phyloP scores from a whole-genome alignment of 1,140 invertebrate genomes.

The Drosophila nebulosa region DNA sequence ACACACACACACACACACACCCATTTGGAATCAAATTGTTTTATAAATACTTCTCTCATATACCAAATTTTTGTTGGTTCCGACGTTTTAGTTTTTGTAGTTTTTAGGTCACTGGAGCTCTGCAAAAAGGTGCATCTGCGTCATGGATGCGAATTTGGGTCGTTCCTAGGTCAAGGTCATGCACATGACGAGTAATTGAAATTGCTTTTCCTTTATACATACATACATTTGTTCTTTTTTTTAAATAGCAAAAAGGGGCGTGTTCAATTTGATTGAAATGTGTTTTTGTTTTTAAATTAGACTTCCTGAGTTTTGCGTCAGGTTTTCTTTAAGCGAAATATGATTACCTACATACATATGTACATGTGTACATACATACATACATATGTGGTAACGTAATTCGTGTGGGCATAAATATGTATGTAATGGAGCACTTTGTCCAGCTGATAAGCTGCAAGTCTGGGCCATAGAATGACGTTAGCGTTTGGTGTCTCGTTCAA shows the following conservation, averaged over 20 bases:
- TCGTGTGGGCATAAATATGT: not conserved
- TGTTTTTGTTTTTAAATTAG: not conserved
- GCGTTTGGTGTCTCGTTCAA: not conserved
- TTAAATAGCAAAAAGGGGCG: not conserved
- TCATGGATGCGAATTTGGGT: not conserved
- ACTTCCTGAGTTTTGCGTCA: not conserved
- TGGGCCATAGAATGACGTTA: not conserved
- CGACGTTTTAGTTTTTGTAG: not conserved
- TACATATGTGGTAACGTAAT: not conserved
- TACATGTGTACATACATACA: not conserved
- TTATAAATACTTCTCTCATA: not conserved
- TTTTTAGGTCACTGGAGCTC: constrained; percentile 4
- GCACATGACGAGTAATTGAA: not conserved
- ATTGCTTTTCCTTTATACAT: not conserved
- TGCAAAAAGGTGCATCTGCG: not conserved
- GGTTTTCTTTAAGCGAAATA: not conserved
- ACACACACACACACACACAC: too few relatives aligned
- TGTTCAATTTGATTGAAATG: not conserved
- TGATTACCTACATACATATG: not conserved
- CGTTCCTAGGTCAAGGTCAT: not conserved
- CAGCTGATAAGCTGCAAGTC: not conserved
- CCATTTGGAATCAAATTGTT: not conserved
- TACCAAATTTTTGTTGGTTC: not conserved
- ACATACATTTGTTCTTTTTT: not conserved
- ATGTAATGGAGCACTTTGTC: not conserved